Base-by-base conservation (phyloP, 1,140 invertebrate species). In the Procambarus clarkii region DNA sequence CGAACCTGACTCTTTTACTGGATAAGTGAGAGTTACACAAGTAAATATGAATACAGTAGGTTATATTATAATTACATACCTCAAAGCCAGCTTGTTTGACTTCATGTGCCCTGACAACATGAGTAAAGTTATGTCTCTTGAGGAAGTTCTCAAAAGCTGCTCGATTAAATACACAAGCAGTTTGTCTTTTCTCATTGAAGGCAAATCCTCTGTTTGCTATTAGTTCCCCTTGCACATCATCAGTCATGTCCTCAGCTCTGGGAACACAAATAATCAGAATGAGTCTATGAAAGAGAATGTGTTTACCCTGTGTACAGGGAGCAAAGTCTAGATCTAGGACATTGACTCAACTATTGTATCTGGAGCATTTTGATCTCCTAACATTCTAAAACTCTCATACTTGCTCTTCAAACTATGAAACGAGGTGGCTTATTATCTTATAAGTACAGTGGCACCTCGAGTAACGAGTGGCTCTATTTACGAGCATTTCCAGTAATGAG, bases 41-140 rank as follows among this genome's bases (percentile, higher is more conserved):
- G 34, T 34, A 34, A 34, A 34, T 34, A 34, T 34, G 34, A 34
- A 34, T 34, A 34, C 34, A 34, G 34, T 34, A 34, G 34, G 34
- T 34, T 34, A 34, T 34, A 34, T 34, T 48, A 76, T 1, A 78
- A 21, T 78, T 45, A 74, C 74, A 94, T 93, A 97, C 96, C 95
- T 96, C 96, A 94, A 97, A 97, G 21, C 97, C 97, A 74, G 95
- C 95, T 93, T 96, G 95, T 83, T 96, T 96, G 84, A 97, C 95
- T 94, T 97, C 96, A 94, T 97, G 97, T 46, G 97, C 97, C 92
- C 97, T 94, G 54, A 97, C 95, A 3, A 97, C 95, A 94, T 97
- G 96, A 3, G 96, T 95, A 0, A 97, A 95, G 48, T 94, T 94
- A 94, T 97, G 97, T 86, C 94, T 94, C 21, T 94, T 94, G 46